These are phyloP conservation scores for Nephrocerus scutellatus DNA, from an alignment of 2,888 invertebrate genomes.

Conservation along the genomic window DNA sequence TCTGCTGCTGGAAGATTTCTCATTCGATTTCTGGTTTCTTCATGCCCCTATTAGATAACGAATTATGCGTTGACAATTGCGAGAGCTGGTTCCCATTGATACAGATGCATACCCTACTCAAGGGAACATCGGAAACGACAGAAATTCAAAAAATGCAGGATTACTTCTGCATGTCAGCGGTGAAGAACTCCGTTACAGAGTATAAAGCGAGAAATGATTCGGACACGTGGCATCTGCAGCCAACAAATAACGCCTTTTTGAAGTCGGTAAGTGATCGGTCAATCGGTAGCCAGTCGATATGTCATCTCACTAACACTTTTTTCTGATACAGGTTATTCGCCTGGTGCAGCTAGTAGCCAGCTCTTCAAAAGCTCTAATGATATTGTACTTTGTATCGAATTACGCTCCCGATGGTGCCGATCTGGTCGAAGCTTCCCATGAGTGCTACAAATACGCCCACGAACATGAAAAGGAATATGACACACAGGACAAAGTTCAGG, in stretches of 20 bases:
- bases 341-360: constrained; percentile 38
- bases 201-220: constrained; percentile 38
- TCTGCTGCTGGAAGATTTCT: neutral
- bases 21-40: neutral
- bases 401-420: constrained; percentile 46
- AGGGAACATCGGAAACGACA: constrained; percentile 28
- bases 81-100: constrained; percentile 47
- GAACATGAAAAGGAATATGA: constrained; percentile 30
- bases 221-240: constrained; percentile 43
- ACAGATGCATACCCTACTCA: constrained; percentile 38
- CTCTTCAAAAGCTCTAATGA: constrained; percentile 38
- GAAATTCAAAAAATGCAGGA: constrained; percentile 40
- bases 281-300: neutral
- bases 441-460: constrained; percentile 43
- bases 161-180: constrained; percentile 44
- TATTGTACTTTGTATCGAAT: constrained; percentile 44
- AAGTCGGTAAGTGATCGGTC: constrained; percentile 35
- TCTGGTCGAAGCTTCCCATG: constrained; percentile 45
- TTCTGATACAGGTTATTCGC: constrained; percentile 34
- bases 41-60: constrained; percentile 31
- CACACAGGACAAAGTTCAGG: constrained; percentile 33
- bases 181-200: constrained; percentile 44
- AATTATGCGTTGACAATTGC: constrained; percentile 44
- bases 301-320: neutral
- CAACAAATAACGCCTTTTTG: constrained; percentile 46